phyloP scores from a whole-genome alignment of 2,113 vertebrate genomes.

The Heptranchias perlo region DNA sequence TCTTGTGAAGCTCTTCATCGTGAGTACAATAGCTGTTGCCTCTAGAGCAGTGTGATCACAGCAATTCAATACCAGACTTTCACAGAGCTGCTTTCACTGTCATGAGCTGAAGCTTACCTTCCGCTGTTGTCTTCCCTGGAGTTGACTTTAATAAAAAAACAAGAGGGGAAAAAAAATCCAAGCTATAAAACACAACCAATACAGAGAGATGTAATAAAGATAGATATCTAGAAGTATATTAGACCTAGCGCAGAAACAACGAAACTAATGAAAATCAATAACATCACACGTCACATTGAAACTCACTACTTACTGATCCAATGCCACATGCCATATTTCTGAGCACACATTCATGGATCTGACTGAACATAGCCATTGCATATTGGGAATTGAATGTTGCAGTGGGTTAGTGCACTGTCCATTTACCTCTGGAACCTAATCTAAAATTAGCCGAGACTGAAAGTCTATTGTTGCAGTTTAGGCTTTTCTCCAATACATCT shows the following conservation, averaged over 20 bases:
- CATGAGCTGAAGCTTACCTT: not conserved
- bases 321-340: not conserved
- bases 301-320: not conserved
- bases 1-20: not conserved
- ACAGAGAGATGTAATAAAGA: not conserved
- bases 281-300: not conserved
- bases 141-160: not conserved
- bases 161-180: not conserved
- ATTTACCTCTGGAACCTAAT: not conserved
- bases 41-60: not conserved
- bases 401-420: not conserved
- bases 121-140: not conserved
- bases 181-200: not conserved
- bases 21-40: not conserved
- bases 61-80: too few relatives aligned
- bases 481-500: not conserved
- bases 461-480: not conserved
- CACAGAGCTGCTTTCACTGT: not conserved
- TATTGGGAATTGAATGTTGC: not conserved
- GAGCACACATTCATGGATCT: not conserved
- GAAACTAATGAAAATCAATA: constrained; percentile 15
- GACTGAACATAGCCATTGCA: not conserved
- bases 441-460: not conserved
- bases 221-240: not conserved
- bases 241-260: not conserved